A percentile compares a stretch with the other conserved stretches of the same genome.
These are phyloP conservation scores for Acipenser ruthenus DNA, from an alignment of 2,797 vertebrate species.

Conservation along the genomic window DNA sequence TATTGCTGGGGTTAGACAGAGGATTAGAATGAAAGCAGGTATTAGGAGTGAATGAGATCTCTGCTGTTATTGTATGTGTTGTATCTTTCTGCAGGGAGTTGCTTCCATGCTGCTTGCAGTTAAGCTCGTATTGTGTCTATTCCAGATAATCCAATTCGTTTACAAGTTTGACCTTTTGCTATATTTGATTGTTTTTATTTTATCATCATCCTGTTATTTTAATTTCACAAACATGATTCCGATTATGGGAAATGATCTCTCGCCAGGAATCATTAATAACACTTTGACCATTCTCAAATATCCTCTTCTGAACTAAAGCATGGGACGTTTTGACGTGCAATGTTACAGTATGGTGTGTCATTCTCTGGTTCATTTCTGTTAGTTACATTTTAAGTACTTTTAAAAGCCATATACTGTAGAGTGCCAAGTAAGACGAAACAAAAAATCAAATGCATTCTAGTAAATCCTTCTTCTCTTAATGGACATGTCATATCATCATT, in stretches of 20 bases:
- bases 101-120: not conserved
- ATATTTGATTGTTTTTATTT: not conserved
- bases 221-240: conserved; percentile 2
- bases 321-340: conserved; percentile 40
- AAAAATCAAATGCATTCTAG: conserved; percentile 35
- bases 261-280: conserved; percentile 23
- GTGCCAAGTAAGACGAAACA: conserved; percentile 29
- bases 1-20: no score
- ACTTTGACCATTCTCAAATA: conserved; percentile 11
- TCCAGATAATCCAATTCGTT: not conserved
- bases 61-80: not conserved
- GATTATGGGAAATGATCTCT: not conserved
- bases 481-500: conserved; percentile 38
- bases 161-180: not conserved
- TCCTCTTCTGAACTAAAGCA: conserved; percentile 28
- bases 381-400: conserved; percentile 19
- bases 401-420: conserved; percentile 41
- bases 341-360: conserved; percentile 34
- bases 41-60: conserved; percentile 41
- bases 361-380: conserved; percentile 27
- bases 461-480: conserved; percentile 53
- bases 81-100: no score
- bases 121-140: not conserved
- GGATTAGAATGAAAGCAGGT: not conserved
- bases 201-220: not conserved